Percentiles rank a stretch among this genome's conserved stretches.
Conservation (phyloP, 2,888 invertebrate species). For the Meganola albula region DNA sequence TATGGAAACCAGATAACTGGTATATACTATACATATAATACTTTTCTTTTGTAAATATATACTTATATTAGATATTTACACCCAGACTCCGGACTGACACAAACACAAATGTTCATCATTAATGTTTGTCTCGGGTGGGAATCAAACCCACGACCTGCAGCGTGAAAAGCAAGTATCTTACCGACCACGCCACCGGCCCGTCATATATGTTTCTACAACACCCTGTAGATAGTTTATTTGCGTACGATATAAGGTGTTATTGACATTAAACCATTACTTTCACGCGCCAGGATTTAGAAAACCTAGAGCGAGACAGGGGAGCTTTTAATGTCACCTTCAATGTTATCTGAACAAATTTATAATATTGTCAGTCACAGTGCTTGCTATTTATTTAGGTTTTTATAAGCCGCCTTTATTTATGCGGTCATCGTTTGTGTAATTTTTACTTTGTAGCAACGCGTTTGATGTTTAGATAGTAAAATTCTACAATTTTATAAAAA, state of each 20-base stretch:
- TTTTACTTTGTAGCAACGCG: slow-evolving; percentile 21
- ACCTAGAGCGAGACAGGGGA: slow-evolving; percentile 21
- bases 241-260: slow-evolving; percentile 19
- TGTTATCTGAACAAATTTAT: slow-evolving; percentile 31
- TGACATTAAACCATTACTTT: slow-evolving; percentile 14
- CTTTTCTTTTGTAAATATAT: no score
- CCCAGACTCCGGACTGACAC: no score
- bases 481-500: slow-evolving; percentile 13
- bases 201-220: no score
- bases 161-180: no score
- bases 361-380: slow-evolving; percentile 21
- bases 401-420: slow-evolving; percentile 20
- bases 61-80: no score
- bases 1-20: no score
- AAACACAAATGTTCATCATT: no score
- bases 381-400: slow-evolving; percentile 27
- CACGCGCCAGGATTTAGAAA: slow-evolving; percentile 14
- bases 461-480: slow-evolving; percentile 22
- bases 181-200: no score
- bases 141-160: no score
- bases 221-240: slow-evolving; percentile 13
- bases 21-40: no score
- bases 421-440: slow-evolving; percentile 12
- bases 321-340: slow-evolving; percentile 25
- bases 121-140: no score